Evolutionary conservation across 2,113 vertebrate species (phyloP).

Genomic region (Strix aluco): DNA sequence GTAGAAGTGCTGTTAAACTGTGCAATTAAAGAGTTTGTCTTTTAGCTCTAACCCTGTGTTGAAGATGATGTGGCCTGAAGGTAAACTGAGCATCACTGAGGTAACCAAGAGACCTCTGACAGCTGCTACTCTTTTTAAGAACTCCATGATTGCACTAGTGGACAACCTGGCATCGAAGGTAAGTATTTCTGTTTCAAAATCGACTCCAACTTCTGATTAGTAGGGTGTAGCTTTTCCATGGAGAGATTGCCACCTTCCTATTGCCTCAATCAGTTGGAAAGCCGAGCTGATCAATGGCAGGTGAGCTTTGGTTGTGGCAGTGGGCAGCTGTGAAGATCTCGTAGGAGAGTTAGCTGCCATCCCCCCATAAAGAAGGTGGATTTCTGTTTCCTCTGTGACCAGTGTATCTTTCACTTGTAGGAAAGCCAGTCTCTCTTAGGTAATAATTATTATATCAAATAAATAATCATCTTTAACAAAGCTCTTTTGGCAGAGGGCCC

Average conservation of each 20-base stretch:
- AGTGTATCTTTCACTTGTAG: background rate
- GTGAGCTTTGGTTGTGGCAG: background rate
- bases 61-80: constrained; percentile 97
- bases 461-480: background rate
- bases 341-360: background rate
- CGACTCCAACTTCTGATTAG: background rate
- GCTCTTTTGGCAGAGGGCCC: background rate
- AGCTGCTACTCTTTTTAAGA: constrained; percentile 94
- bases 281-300: background rate
- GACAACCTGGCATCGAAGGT: constrained; percentile 97
- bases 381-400: background rate
- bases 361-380: background rate
- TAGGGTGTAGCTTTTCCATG: background rate
- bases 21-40: constrained; percentile 17
- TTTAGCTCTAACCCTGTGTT: constrained; percentile 90
- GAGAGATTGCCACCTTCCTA: background rate
- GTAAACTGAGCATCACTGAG: constrained; percentile 96
- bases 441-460: background rate
- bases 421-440: background rate
- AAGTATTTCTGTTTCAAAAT: constrained; percentile 2
- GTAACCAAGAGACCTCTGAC: constrained; percentile 96
- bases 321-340: background rate
- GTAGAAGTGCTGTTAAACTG: background rate
- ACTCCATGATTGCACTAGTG: constrained; percentile 96
- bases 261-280: rapidly evolving